Percentiles rank a stretch among this genome's conserved stretches.
Conservation (phyloP, 2,797 vertebrate genomes). For the Petrocephalus schoutedeni region DNA sequence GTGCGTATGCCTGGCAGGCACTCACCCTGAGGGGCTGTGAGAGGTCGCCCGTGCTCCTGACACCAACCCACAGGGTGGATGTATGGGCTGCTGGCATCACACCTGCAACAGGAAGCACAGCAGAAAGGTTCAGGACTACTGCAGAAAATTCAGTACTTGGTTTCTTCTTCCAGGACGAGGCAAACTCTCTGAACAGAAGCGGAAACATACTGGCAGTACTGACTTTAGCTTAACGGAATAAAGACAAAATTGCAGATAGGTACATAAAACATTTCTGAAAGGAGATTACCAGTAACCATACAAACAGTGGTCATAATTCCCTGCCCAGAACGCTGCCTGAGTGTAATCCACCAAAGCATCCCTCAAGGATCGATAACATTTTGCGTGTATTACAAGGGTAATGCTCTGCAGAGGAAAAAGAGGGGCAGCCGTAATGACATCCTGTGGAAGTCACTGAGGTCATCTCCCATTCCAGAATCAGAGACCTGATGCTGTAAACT, state of each 20-base stretch:
- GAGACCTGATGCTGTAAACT: neutral
- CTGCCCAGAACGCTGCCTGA: neutral
- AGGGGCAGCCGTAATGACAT: neutral
- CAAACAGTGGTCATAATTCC: neutral
- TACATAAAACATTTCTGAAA: neutral
- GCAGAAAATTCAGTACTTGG: neutral
- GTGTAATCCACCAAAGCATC: neutral
- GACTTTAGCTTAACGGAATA: neutral
- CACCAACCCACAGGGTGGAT: conserved; percentile 78
- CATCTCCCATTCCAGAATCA: neutral
- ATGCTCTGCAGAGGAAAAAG: neutral
- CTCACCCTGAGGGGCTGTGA: conserved; percentile 60
- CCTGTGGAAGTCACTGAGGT: neutral
- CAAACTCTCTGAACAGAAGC: neutral
- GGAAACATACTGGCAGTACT: neutral
- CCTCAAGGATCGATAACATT: neutral
- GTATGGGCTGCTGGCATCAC: conserved; percentile 78
- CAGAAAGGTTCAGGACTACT: neutral
- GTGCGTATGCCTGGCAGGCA: neutral
- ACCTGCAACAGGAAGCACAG: conserved; percentile 57
- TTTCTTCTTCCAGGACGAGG: neutral
- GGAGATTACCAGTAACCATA: neutral
- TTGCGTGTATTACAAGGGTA: neutral
- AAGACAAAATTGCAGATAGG: neutral
- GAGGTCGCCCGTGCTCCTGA: conserved; percentile 57